A percentile compares a stretch with the other conserved stretches of the same genome.
Evolutionary conservation across 2,888 invertebrate species (phyloP).

Genomic region (Ischnus inquisitorius): DNA sequence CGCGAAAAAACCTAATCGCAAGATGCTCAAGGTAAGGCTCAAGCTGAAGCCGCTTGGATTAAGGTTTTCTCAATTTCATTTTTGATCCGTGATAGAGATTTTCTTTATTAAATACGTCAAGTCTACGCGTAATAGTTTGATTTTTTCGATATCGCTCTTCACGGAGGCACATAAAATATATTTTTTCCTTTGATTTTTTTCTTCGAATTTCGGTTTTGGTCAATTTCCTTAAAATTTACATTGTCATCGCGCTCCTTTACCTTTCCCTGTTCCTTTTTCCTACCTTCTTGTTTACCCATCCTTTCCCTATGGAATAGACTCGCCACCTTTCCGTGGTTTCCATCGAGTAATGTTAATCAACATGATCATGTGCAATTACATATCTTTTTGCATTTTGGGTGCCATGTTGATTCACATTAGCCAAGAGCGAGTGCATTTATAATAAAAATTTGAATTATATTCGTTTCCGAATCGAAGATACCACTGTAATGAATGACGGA

Average conservation of each 20-base stretch:
- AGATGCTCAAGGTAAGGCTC: constrained; percentile 22
- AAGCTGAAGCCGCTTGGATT: not conserved
- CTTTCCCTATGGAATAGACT: not conserved
- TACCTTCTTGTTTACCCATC: not conserved
- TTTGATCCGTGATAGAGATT: not conserved
- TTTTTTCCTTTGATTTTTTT: too few relatives aligned
- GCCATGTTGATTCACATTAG: too few relatives aligned
- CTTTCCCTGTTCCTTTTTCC: not conserved
- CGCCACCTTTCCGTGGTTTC: not conserved
- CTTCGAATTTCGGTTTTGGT: too few relatives aligned
- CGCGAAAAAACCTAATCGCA: constrained; percentile 25
- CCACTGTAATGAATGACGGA: too few relatives aligned
- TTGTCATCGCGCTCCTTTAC: not conserved
- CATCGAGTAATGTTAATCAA: too few relatives aligned
- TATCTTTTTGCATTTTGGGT: too few relatives aligned
- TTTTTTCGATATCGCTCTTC: not conserved
- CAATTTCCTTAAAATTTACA: too few relatives aligned
- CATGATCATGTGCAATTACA: too few relatives aligned
- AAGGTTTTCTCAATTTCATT: not conserved
- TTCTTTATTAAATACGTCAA: not conserved
- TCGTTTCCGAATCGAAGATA: too few relatives aligned
- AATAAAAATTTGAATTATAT: too few relatives aligned
- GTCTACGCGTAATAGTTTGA: not conserved
- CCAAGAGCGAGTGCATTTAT: too few relatives aligned
- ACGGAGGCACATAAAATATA: too few relatives aligned